Conservation (phyloP, 2,888 invertebrate species). For the Pachliopta kotzebuea region DNA sequence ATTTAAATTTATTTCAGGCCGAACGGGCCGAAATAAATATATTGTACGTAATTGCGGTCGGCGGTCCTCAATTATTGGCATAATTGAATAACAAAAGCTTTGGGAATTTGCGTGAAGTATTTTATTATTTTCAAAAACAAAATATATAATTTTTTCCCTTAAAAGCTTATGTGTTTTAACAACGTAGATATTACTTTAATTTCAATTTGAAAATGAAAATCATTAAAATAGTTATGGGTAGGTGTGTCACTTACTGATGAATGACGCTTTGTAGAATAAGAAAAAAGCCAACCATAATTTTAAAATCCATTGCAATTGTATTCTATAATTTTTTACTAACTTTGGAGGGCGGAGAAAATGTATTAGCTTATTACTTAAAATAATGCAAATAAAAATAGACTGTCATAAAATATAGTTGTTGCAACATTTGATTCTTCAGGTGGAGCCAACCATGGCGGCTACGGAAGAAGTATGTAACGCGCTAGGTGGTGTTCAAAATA, state of each 20-base stretch:
- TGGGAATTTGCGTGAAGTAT: slow-evolving; percentile 10
- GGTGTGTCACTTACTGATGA: too few relatives aligned
- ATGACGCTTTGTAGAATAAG: too few relatives aligned
- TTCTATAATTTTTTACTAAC: too few relatives aligned
- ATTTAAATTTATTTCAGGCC: slow-evolving; percentile 17
- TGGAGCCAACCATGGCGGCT: slow-evolving; percentile 66
- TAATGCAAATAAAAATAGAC: too few relatives aligned
- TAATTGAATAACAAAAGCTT: slow-evolving; percentile 26
- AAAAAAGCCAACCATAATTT: too few relatives aligned
- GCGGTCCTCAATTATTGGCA: slow-evolving; percentile 22
- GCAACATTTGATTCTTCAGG: slow-evolving; percentile 51
- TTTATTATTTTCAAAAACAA: slow-evolving; percentile 3
- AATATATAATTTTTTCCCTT: not conserved
- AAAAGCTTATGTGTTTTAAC: not conserved
- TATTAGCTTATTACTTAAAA: too few relatives aligned
- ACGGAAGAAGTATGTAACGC: slow-evolving; percentile 77
- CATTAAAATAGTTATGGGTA: too few relatives aligned
- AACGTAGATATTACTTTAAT: not conserved
- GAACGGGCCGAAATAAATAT: slow-evolving; percentile 20
- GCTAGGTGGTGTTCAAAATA: slow-evolving; percentile 83
- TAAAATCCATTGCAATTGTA: too few relatives aligned
- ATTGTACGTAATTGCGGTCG: slow-evolving; percentile 26
- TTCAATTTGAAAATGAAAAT: too few relatives aligned
- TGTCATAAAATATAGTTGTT: not conserved
- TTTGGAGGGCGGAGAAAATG: too few relatives aligned